Base-by-base conservation (phyloP, 2,888 invertebrate genomes). In the Euphydryas editha region DNA sequence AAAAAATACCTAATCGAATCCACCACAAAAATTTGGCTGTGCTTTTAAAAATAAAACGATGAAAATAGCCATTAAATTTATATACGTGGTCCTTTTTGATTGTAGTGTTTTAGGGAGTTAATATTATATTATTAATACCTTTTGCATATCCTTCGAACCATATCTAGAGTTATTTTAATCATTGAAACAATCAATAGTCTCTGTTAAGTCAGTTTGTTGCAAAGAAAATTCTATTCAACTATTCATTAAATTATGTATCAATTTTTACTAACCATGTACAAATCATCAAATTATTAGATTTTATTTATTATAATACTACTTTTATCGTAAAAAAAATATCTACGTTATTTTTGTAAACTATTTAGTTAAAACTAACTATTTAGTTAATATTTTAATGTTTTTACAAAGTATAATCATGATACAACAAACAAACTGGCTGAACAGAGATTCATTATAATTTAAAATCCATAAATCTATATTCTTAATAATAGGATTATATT, bases 11-110 rank as follows among this genome's bases (percentile, higher is more conserved):
- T 30, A 30, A 81, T 86, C 81, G 81, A 88, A 80, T 90, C 91
- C 90, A 89, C 85, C 83, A 85, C 85, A 83, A 86, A 85, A 76
- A 82, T 83, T 87, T 87, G 92, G 91, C 91, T 90, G 92, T 92
- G 91, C 90, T 90, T 87, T 82, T 84, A 83, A 80, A 81, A 82
- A 78, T 75, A 75, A 78, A 76, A 73, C 73, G 76, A 70, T 71
- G 75, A 73, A 55, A 75, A 54, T 66, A 66, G 18, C 82, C 83
- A 82, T 80, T 74, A 71, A 78, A 80, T 82, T 82, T 81, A 78
- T 77, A 49, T 37, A 39, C 21, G 80, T 83, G 83, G 82, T 79
- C 67, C 72, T 75, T 73, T 64, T 73, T 66, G 62, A 58, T 72
- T 67, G 60, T 67, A 73, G 62, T 44, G 20, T 21, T 56, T 58